These are phyloP conservation scores for Myodes glareolus DNA, from an alignment of 2,113 vertebrate species.

Conservation along the genomic window DNA sequence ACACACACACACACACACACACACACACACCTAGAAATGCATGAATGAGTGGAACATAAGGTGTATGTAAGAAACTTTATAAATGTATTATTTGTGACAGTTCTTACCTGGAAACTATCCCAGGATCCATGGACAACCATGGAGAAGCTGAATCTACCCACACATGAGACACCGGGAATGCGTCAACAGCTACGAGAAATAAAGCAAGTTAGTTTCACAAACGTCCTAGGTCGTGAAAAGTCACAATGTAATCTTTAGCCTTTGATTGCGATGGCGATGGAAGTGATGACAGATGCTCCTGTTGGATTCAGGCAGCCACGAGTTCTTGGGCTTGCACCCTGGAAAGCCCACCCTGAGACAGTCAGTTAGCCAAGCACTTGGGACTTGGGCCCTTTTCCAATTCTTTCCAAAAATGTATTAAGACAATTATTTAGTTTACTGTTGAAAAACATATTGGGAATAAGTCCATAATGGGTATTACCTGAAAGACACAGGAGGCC, in stretches of 20 bases:
- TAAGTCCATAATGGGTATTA: neutral
- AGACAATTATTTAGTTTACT: neutral
- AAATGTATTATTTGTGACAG: neutral
- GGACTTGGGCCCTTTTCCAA: neutral
- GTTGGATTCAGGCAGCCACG: neutral
- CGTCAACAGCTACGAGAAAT: neutral
- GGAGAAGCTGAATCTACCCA: neutral
- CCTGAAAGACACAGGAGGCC: neutral
- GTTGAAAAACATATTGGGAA: neutral
- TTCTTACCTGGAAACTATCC: neutral
- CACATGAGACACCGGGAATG: neutral
- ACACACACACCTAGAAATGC: neutral
- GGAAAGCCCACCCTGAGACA: neutral
- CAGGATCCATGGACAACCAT: neutral
- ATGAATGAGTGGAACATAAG: neutral
- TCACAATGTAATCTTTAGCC: neutral
- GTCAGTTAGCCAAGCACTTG: neutral
- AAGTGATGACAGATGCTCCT: neutral
- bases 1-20: neutral
- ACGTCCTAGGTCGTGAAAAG: neutral
- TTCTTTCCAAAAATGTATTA: neutral
- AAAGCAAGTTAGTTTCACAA: neutral
- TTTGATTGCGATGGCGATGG: neutral
- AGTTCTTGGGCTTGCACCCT: neutral
- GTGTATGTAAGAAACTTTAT: neutral